Base-by-base conservation (phyloP, 2,113 vertebrate genomes). In the Mormyrus iriodes region DNA sequence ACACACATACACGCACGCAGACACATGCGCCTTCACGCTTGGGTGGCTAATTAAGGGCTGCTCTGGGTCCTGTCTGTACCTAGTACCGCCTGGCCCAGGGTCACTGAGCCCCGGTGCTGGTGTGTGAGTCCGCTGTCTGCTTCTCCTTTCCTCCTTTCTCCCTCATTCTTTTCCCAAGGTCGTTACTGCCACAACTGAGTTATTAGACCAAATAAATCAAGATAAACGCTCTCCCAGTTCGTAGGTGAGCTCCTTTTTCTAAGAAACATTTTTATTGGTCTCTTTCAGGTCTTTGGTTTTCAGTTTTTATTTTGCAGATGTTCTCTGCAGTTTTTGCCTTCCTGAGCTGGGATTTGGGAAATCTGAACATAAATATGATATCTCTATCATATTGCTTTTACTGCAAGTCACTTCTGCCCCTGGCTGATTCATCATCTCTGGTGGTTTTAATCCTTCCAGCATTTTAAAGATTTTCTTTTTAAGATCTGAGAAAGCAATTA, bases 131-230 rank as follows among this genome's bases (percentile, higher is more conserved):
- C 27, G 49, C 27, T 21, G 31, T 17, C 13, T 86, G n/a, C 6
- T 24, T 53, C n/a, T 19, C n/a, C 19, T 15, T 39, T 7, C 8
- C 27, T 12, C 46, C 15, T 55, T 51, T 52, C 44, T 4, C 9
- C 49, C 35, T 69, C 51, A 24, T 79, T 82, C 88, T 73, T n/a
- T 39, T 44, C 55, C 35, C 88, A 82, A 88, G 48, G 69, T 82
- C 51, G 21, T 24, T 52, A 19, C 73, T 39, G 69, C 35, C 51
- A 19, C 49, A 55, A 55, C 27, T 82, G 88, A 82, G 31, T 52
- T 49, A 88, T 15, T 79, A 13, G n/a, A 35, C 53, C 24, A 85
- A 13, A 69, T 61, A 73, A 88, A 58, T 46, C 13, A 88, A 65
- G 58, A 69, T 27, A 88, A 88, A 39, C 35, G 27, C 27, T 73